Evolutionary conservation across 2,113 vertebrate species (phyloP), one percentile per base, ranked within the genome.

Genomic region (Oriolus oriolus): DNA sequence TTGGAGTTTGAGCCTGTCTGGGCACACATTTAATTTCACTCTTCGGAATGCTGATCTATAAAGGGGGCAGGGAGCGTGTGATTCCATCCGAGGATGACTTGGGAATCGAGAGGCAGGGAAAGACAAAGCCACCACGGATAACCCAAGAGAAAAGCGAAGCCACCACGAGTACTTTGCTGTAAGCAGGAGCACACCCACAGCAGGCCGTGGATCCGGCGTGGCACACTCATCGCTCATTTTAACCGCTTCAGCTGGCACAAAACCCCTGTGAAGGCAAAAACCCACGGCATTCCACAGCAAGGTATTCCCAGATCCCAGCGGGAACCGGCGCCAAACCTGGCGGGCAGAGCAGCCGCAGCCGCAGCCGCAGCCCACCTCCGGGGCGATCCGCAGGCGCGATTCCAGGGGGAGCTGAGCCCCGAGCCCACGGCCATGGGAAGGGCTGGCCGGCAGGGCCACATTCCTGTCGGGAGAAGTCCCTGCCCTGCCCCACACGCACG

Each of bases 31-130:
- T 9, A 6, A 61, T 7, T 6, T 8, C 33, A 7, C 42, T 39
- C 31, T 23, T 52, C 41, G 0, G 0, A 28, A 23, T 6, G n/a
- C 60, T 0, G 0, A n/a, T 3, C 53, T 12, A 2, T 3, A 11
- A 33, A 39, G 18, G 4, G 22, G 19, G 15, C 13, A 85, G 65
- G 15, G 39, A 42, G 37, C 0, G 1, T 1, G 10, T 4, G 11
- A 6, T 24, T 66, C 56, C 57, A 7, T 3, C 54, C 3, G 37
- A 70, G 52, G 53, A 35, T 5, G 42, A 52, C 24, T 11, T 49
- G 47, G 64, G 75, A 71, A 64, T 3, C 24, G 17, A 78, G 33
- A 75, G 39, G 65, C 11, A 84, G 49, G 31, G 15, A 35, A 64
- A 9, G 77, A 45, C 21, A 73, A 59, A 94, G 28, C 19, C 41